Percentiles rank a stretch among this genome's conserved stretches.
These are phyloP conservation scores for Spermophilus dauricus DNA, from an alignment of 2,113 vertebrate species.

Conservation along the genomic window DNA sequence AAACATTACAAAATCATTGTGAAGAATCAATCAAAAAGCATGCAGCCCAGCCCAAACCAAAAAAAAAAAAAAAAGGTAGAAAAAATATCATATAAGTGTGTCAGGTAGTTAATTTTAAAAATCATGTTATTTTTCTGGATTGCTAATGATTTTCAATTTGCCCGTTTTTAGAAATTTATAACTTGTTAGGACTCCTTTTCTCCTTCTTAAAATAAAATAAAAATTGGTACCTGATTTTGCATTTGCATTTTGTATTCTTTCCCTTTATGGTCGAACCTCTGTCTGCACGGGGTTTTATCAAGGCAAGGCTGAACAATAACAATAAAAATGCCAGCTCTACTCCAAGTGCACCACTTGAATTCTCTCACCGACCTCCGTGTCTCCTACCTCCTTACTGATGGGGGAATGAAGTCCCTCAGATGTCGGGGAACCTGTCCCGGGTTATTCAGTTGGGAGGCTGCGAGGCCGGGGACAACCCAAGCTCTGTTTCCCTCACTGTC, in stretches of 20 bases:
- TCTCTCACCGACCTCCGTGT: not conserved
- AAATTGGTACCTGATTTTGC: not conserved
- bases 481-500: not conserved
- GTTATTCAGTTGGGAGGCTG: not conserved
- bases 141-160: not conserved
- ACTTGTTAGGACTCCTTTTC: constrained; percentile 9
- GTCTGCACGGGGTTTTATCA: not conserved
- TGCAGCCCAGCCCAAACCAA: not conserved
- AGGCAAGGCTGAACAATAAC: not conserved
- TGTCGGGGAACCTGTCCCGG: too few species aligned
- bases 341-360: not conserved
- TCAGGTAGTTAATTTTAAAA: not conserved
- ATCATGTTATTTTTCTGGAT: not conserved
- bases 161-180: not conserved
- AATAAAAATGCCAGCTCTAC: fast-evolving
- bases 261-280: not conserved
- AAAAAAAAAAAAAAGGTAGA: not conserved
- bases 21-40: constrained; percentile 22
- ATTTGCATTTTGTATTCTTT: not conserved
- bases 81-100: not conserved
- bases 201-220: constrained; percentile 26
- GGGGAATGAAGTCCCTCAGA: not conserved
- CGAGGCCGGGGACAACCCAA: not conserved
- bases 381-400: not conserved
- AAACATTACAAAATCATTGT: constrained; percentile 46